A percentile compares a stretch with the other conserved stretches of the same genome.
Evolutionary conservation across 2,113 vertebrate genomes (phyloP).

Genomic region (Manacus vitellinus): DNA sequence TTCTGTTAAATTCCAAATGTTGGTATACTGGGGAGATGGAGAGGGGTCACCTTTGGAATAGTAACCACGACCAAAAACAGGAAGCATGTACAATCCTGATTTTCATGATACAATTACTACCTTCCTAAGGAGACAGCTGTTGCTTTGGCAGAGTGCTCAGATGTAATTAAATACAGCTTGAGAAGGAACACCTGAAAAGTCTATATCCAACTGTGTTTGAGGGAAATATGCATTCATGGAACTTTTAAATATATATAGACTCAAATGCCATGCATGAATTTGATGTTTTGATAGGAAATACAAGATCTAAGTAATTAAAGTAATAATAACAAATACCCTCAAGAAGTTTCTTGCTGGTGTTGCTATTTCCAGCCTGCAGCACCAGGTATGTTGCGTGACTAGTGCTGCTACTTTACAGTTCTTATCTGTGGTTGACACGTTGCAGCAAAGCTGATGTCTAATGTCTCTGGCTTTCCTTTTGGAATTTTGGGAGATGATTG

Average conservation of each 20-base stretch:
- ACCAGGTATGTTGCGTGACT: not conserved
- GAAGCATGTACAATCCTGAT: not conserved
- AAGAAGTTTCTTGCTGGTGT: not conserved
- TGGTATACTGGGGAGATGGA: not conserved
- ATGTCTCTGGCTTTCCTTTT: not conserved
- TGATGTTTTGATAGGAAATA: not conserved
- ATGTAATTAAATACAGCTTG: not conserved
- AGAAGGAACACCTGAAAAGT: not conserved
- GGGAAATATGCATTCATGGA: not conserved
- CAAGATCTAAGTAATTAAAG: not conserved
- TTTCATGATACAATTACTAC: not conserved
- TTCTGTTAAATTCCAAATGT: not conserved
- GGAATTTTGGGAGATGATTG: not conserved
- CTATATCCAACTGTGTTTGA: not conserved
- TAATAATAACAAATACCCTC: not conserved
- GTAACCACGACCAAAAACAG: not conserved
- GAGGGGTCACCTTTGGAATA: not conserved
- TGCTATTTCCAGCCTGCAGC: not conserved
- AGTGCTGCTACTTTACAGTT: not conserved
- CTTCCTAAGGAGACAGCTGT: conserved; percentile 15
- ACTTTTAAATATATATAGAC: not conserved
- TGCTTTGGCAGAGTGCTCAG: not conserved
- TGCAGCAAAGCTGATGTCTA: not conserved
- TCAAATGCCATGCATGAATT: not conserved
- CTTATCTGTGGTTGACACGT: not conserved